A percentile compares a stretch with the other conserved stretches of the same genome.
Conservation (phyloP, 2,888 invertebrate genomes). For the Ophion ventricosus region DNA sequence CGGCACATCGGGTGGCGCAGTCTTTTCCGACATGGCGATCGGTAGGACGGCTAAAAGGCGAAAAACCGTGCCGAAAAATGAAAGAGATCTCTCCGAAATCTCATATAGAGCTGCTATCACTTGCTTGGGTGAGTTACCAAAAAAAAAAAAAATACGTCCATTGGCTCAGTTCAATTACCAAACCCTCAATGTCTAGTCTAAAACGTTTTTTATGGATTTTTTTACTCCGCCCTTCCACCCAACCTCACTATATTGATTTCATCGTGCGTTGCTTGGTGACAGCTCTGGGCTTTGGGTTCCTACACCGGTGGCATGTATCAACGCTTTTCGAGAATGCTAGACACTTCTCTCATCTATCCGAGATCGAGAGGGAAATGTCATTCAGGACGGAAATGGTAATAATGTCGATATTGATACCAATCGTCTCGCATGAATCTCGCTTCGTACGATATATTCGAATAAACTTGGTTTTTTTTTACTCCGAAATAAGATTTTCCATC, state of each 20-base stretch:
- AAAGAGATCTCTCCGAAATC: conserved; percentile 61
- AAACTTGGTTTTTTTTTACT: background rate
- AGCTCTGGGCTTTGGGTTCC: conserved; percentile 86
- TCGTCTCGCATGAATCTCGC: conserved; percentile 33
- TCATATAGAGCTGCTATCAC: conserved; percentile 57
- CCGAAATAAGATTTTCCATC: background rate
- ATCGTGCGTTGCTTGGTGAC: conserved; percentile 72
- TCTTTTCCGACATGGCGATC: conserved; percentile 63
- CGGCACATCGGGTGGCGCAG: conserved; percentile 58
- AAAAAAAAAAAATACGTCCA: conserved; percentile 5
- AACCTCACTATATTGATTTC: conserved; percentile 32
- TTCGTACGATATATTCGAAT: background rate
- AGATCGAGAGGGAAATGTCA: conserved; percentile 93
- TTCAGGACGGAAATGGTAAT: conserved; percentile 93
- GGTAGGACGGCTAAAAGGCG: conserved; percentile 59
- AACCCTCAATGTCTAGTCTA: background rate
- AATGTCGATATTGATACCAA: conserved; percentile 2
- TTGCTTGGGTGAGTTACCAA: conserved; percentile 55
- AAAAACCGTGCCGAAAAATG: conserved; percentile 61
- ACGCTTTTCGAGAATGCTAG: conserved; percentile 92
- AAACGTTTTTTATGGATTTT: background rate
- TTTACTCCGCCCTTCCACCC: background rate
- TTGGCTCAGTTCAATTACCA: background rate
- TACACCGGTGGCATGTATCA: conserved; percentile 88
- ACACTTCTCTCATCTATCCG: conserved; percentile 93